Percentiles rank a stretch among this genome's conserved stretches.
These are phyloP conservation scores for Triplophysa tibetana DNA, from an alignment of 2,113 vertebrate species.

Conservation along the genomic window DNA sequence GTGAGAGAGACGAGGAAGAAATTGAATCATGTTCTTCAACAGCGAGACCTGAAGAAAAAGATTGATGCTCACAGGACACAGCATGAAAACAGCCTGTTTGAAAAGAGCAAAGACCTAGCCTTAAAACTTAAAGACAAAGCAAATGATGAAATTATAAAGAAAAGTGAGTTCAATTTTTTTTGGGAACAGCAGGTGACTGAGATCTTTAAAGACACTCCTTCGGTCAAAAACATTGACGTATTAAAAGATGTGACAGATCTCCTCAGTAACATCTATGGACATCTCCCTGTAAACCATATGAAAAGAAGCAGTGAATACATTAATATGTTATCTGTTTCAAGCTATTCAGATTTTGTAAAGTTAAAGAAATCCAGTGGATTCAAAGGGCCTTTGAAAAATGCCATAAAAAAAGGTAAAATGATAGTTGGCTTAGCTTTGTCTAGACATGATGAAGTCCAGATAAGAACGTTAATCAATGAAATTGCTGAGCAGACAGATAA, in stretches of 20 bases:
- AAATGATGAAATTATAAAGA: not conserved
- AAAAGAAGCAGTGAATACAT: not conserved
- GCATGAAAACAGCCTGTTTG: not conserved
- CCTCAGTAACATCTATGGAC: fast-evolving
- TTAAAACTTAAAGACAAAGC: not conserved
- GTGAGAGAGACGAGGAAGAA: not conserved
- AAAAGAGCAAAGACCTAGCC: conserved; percentile 9
- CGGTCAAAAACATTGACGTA: not conserved
- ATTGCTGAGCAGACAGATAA: not conserved
- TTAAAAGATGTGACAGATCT: not conserved
- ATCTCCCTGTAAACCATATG: not conserved
- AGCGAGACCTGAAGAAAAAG: not conserved
- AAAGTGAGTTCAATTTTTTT: not conserved
- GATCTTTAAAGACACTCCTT: not conserved
- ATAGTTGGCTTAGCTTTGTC: not conserved
- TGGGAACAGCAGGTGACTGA: not conserved
- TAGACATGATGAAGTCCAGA: not conserved
- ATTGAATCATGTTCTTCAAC: not conserved
- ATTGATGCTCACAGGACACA: not conserved
- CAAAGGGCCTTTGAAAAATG: not conserved
- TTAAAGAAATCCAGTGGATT: not conserved
- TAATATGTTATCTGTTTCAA: not conserved
- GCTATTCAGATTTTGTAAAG: not conserved
- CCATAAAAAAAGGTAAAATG: no score
- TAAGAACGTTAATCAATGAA: not conserved